phyloP scores from a whole-genome alignment of 2,113 vertebrate species.

The Piaya cayana region DNA sequence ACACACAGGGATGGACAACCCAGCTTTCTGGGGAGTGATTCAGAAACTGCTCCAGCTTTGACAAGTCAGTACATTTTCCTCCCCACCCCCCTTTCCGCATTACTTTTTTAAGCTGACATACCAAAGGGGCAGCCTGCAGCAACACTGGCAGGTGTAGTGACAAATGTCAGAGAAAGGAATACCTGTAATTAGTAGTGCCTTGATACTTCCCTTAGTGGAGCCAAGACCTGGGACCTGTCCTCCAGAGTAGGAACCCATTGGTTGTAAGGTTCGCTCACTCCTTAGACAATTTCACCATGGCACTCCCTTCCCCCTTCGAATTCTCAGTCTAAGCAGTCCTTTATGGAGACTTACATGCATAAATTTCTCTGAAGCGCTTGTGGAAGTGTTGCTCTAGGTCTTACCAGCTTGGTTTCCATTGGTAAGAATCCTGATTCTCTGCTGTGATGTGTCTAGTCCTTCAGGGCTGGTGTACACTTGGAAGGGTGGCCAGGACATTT shows the following conservation, averaged over 20 bases:
- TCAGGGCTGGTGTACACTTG: not conserved
- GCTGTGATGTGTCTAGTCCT: not conserved
- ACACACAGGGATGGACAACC: too few species aligned
- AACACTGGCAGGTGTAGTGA: not conserved
- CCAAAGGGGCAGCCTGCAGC: not conserved
- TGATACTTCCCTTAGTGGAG: not conserved
- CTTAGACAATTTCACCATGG: not conserved
- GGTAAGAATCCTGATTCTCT: not conserved
- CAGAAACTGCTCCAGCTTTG: not conserved
- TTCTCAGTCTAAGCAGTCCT: not conserved
- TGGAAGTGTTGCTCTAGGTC: not conserved
- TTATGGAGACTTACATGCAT: rapidly evolving
- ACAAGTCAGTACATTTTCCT: not conserved
- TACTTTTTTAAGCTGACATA: not conserved
- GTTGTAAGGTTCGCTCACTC: not conserved
- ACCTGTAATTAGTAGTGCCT: not conserved
- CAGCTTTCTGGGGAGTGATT: not conserved
- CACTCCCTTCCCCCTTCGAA: not conserved
- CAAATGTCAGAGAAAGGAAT: not conserved
- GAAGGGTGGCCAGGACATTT: not conserved
- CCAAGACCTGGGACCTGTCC: not conserved
- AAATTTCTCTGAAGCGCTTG: not conserved
- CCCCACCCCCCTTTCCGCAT: not conserved
- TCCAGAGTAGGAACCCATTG: not conserved
- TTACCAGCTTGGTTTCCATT: not conserved